phyloP scores from a whole-genome alignment of 2,888 invertebrate species.

The Caenorhabditis uteleia region DNA sequence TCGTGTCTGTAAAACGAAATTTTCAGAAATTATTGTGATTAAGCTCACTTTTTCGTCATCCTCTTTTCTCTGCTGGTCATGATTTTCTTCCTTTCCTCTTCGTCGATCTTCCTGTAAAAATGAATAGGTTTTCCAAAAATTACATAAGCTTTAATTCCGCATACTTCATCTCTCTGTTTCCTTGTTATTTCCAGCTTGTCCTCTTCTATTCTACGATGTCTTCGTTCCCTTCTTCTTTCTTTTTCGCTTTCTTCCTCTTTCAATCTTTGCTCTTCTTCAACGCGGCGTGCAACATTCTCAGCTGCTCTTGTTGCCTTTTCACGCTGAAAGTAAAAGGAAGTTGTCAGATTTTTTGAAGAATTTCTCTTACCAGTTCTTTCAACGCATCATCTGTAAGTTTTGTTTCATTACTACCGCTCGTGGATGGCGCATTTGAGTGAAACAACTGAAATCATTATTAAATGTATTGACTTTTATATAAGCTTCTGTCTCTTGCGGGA shows the following conservation, averaged over 20 bases:
- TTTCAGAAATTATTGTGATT: background rate
- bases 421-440: no score
- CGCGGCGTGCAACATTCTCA: constrained; percentile 8
- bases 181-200: constrained; percentile 4
- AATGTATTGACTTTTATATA: background rate
- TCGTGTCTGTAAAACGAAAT: background rate
- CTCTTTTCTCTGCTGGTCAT: constrained; percentile 3
- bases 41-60: constrained; percentile 1
- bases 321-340: no score
- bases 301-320: background rate
- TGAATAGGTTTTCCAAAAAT: background rate
- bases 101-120: constrained; percentile 18
- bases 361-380: no score
- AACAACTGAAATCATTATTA: no score
- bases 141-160: no score
- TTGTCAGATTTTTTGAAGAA: no score
- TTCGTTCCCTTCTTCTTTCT: constrained; percentile 17
- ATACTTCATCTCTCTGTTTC: constrained; percentile 11
- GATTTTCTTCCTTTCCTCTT: constrained; percentile 7
- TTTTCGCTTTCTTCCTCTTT: no score
- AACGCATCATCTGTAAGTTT: no score
- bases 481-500: background rate
- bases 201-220: constrained; percentile 9
- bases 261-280: constrained; percentile 6
- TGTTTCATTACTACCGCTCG: no score